phyloP scores from a whole-genome alignment of 1,140 invertebrate genomes.

The Diorhabda carinulata region DNA sequence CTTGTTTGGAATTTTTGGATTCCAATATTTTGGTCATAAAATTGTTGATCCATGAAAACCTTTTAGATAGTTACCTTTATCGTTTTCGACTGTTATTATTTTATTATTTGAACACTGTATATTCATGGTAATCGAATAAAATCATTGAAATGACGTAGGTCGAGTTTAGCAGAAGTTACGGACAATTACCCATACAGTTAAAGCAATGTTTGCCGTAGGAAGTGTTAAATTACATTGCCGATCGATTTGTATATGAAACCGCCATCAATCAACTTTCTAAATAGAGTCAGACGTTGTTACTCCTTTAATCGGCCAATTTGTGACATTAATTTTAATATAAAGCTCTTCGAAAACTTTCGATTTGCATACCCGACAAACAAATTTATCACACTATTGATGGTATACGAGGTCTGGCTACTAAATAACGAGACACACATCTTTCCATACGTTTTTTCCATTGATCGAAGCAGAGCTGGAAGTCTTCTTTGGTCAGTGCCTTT shows the following conservation, averaged over 20 bases:
- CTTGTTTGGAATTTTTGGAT: no score
- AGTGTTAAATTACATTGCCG: slow-evolving; percentile 35
- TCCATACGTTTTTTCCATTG: no score
- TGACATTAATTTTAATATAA: slow-evolving; percentile 28
- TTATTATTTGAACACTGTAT: slow-evolving; percentile 5
- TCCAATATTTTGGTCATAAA: no score
- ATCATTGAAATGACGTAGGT: slow-evolving; percentile 10
- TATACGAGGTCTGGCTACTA: no score
- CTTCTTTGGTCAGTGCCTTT: no score
- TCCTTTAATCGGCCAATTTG: slow-evolving; percentile 30
- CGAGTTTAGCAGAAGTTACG: slow-evolving; percentile 30
- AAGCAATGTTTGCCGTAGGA: slow-evolving; percentile 29
- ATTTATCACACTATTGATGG: no score
- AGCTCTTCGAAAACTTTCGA: neutral
- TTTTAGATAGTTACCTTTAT: no score
- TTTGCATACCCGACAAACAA: no score
- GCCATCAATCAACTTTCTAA: slow-evolving; percentile 37
- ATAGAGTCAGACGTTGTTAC: slow-evolving; percentile 24
- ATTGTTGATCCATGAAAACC: no score
- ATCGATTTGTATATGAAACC: slow-evolving; percentile 30
- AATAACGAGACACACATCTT: no score
- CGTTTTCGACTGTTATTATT: neutral
- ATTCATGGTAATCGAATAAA: slow-evolving; percentile 22
- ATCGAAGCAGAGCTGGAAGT: no score
- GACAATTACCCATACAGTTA: slow-evolving; percentile 24